Conservation (phyloP, 2,888 invertebrate species). For the Heteropelma amictum region DNA sequence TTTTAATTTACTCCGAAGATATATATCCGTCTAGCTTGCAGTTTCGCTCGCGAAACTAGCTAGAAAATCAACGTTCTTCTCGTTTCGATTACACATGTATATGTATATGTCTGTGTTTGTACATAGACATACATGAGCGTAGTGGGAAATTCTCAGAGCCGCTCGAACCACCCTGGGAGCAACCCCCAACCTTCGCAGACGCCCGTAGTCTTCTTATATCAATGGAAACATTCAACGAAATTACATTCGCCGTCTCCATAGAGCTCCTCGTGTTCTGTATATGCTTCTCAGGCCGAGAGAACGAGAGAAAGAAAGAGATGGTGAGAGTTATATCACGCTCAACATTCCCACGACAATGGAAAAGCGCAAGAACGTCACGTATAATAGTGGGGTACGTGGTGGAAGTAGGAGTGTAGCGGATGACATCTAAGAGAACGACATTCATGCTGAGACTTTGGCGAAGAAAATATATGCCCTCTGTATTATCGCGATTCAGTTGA, state of each 20-base stretch:
- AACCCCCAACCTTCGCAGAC: constrained; percentile 58
- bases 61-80: constrained; percentile 28
- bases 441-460: not conserved
- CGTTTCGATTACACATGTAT: not conserved
- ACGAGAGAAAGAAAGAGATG: constrained; percentile 2
- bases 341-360: constrained; percentile 20
- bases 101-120: not conserved
- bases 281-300: constrained; percentile 9
- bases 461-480: not conserved
- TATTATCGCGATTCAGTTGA: too few relatives aligned
- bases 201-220: constrained; percentile 71
- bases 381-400: not conserved
- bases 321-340: constrained; percentile 12
- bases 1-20: constrained; percentile 74
- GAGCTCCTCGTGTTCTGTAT: constrained; percentile 15
- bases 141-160: constrained; percentile 46
- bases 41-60: constrained; percentile 58
- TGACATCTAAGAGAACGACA: constrained; percentile 23
- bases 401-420: not conserved
- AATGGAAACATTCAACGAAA: constrained; percentile 73
- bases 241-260: constrained; percentile 67
- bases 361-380: constrained; percentile 16
- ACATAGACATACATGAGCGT: not conserved
- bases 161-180: constrained; percentile 38
- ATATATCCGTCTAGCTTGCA: constrained; percentile 73